A percentile compares a stretch with the other conserved stretches of the same genome.
phyloP scores from a whole-genome alignment of 2,113 vertebrate genomes.

The Brienomyrus longianalis region DNA sequence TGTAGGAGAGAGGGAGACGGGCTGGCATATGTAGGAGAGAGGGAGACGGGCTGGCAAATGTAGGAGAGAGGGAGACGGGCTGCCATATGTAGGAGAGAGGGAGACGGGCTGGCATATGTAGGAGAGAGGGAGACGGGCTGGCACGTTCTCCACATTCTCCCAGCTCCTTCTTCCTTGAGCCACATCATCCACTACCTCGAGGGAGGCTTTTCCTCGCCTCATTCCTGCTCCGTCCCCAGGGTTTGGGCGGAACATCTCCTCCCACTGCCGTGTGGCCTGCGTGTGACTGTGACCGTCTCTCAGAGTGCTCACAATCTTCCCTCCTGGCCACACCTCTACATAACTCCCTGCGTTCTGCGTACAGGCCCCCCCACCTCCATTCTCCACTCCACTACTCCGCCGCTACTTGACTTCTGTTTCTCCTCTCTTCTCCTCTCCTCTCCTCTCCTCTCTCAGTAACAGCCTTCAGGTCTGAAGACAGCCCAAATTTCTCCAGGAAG shows the following conservation, averaged over 20 bases:
- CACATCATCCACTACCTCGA: not conserved
- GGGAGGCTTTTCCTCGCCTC: not conserved
- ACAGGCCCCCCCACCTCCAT: not conserved
- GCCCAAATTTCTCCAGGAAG: not conserved
- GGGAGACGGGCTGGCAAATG: not conserved
- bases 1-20: not conserved
- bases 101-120: not conserved
- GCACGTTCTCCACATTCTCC: not conserved
- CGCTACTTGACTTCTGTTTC: slow-evolving; percentile 14
- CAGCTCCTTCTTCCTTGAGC: not conserved
- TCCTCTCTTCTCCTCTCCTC: not conserved
- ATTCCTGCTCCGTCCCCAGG: slow-evolving; percentile 20
- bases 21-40: not conserved
- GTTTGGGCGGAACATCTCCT: slow-evolving; percentile 43
- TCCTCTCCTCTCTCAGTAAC: not conserved
- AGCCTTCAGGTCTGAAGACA: not conserved
- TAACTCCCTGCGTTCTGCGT: slow-evolving; percentile 38
- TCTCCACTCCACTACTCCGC: not conserved
- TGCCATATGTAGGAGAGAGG: not conserved
- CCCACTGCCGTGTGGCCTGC: slow-evolving; percentile 62
- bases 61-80: not conserved
- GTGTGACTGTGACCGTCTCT: slow-evolving; percentile 38
- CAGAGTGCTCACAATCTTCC: slow-evolving; percentile 42
- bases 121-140: not conserved
- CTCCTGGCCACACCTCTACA: slow-evolving; percentile 30